Evolutionary conservation across 2,797 vertebrate genomes (phyloP).

Genomic region (Chrysocyon brachyurus): DNA sequence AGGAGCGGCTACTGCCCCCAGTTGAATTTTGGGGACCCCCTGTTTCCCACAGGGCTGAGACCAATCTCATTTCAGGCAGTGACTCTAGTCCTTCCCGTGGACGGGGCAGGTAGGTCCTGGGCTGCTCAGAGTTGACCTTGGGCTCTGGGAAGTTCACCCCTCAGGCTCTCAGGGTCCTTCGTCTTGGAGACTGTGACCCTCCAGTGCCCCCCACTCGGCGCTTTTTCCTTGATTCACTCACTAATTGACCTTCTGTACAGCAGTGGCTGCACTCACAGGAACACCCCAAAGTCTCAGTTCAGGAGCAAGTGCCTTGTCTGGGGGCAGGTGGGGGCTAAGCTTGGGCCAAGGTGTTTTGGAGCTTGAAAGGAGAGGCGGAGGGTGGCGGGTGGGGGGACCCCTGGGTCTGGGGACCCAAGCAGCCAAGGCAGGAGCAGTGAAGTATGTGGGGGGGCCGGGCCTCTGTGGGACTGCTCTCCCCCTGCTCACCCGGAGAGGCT

Average conservation of each 20-base stretch:
- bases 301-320: background rate
- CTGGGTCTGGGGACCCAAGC: background rate
- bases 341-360: background rate
- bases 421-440: background rate
- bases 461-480: background rate
- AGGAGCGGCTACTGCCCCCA: background rate
- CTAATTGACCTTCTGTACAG: background rate
- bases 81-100: background rate
- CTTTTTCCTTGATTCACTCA: background rate
- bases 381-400: background rate
- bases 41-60: background rate
- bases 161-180: background rate
- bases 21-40: background rate
- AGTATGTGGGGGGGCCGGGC: background rate
- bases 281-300: background rate
- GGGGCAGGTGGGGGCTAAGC: background rate
- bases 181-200: background rate
- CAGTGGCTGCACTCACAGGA: background rate
- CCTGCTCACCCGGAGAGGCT: background rate
- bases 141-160: background rate
- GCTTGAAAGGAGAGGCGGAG: background rate
- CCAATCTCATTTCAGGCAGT: background rate
- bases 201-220: background rate
- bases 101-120: background rate
- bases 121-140: background rate